Base-by-base conservation (phyloP, 2,113 vertebrate species). In the Chaetops frenatus region DNA sequence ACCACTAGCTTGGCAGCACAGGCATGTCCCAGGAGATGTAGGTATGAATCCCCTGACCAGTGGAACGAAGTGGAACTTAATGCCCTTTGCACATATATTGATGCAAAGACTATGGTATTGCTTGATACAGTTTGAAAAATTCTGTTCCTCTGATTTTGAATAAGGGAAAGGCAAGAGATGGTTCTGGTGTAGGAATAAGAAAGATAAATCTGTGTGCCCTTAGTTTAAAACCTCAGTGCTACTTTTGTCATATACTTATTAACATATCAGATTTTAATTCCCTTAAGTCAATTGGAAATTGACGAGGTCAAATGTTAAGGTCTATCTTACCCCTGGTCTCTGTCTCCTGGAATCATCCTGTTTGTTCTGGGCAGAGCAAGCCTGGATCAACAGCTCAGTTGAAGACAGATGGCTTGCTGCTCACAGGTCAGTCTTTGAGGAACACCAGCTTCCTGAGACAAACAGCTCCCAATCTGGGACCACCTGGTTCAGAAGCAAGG, bases 251-350 rank as follows among this genome's bases (percentile, higher is more conserved):
- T n/a, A 5, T 9, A 21, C 16, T 35, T 67, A 44, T 13, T 2
- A 1, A 62, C 4, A 9, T 4, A 45, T 11, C 33, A 77, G 23
- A 57, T 54, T 81, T 73, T 40, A 80, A 23, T 35, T 36, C n/a
- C 27, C 31, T 67, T 18, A 83, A 38, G 15, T 16, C 15, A 65
- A 13, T 0, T 4, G 3, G 29, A 76, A 76, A 86, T 21, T 12
- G 25, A 22, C n/a, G 29, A 45, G 10, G 33, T 50, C 58, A 27
- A 10, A 19, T 35, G 2, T 38, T 11, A n/a, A 0, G 0, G 48
- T 33, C 24, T 53, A 12, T 44, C 22, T 69, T 27, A 28, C 2
- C 19, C 20, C 29, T 42, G 23, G 7, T 22, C 29, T 92, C 56
- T 33, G 38, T 4, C 2, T 5, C 7, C 20, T 23, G 27, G 15